Evolutionary conservation across 2,888 invertebrate genomes (phyloP), one percentile per base, ranked within the genome.

Genomic region (Vanessa cardui): DNA sequence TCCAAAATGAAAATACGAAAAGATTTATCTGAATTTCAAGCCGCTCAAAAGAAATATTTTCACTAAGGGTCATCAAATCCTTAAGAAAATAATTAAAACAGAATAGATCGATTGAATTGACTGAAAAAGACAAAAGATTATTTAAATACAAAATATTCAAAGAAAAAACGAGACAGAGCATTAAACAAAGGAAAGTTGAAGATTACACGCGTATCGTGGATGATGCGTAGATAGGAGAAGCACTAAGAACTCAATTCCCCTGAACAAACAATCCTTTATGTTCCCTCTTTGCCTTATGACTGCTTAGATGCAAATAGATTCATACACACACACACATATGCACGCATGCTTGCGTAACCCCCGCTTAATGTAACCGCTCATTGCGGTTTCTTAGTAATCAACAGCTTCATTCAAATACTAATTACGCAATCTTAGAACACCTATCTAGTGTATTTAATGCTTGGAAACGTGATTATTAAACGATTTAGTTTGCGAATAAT

Each of bases 181-280:
- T 5, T 4, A 31, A 54, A 16, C 26, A 54, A 52, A 52, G 5
- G 21, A 21, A 15, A 5, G 9, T 21, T n/a, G 26, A 31, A 54
- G 39, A 49, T 49, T 64, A 44, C 26, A 47, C 15, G 58, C 39
- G 21, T 9, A 33, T 7, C n/a, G 12, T n/a, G 26, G 7, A 7
- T 18, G 18, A 44, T n/a, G 6, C 21, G 31, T 2, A 49, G 31
- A 61, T 33, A 26, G 8, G 47, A 33, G 44, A 31, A 20, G 47
- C 18, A 33, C 49, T 61, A 54, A 64, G 56, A 61, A 61, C 63
- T 69, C 70, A 73, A 74, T 74, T 69, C 66, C 47, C 64, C 58
- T 65, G 44, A 21, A 59, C 62, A 73, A 72, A 71, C 52, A 71
- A 65, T 47, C 44, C 46, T 58, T 16, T 54, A 31, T 26, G 59